Percentiles rank a stretch among this genome's conserved stretches.
Conservation (phyloP, 2,113 vertebrate genomes). For the Nothobranchius kuhntae region DNA sequence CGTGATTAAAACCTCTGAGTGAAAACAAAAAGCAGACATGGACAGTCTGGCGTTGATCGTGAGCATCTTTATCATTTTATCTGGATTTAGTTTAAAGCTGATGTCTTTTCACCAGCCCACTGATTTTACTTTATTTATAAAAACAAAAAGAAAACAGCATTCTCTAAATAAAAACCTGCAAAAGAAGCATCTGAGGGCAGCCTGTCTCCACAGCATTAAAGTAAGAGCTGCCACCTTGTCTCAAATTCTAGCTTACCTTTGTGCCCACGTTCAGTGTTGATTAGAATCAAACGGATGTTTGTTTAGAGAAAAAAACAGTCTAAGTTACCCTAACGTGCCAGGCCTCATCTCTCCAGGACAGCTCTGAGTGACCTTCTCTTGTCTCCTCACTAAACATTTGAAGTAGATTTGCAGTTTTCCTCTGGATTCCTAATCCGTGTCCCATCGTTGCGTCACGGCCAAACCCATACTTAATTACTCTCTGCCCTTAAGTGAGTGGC, state of each 20-base stretch:
- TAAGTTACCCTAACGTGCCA: too few species aligned
- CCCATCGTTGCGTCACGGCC: slow-evolving; percentile 13
- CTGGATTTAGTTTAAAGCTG: too few species aligned
- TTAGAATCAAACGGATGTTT: slow-evolving; percentile 38
- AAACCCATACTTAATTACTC: slow-evolving; percentile 10
- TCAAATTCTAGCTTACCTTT: slow-evolving; percentile 13
- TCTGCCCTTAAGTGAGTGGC: slow-evolving; percentile 11
- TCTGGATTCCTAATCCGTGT: slow-evolving; percentile 37
- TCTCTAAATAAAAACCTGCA: slow-evolving; percentile 14
- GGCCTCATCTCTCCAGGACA: too few species aligned
- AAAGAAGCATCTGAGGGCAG: too few species aligned
- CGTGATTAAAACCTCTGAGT: slow-evolving; percentile 26
- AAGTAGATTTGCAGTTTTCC: slow-evolving; percentile 16
- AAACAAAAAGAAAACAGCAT: slow-evolving; percentile 22
- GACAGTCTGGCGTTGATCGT: slow-evolving; percentile 25
- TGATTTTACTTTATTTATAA: too few species aligned
- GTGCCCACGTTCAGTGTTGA: slow-evolving; percentile 10
- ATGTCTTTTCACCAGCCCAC: too few species aligned
- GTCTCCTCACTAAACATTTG: not conserved
- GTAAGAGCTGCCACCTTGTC: not conserved
- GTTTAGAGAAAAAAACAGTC: not conserved
- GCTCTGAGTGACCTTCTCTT: not conserved
- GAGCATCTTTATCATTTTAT: not conserved
- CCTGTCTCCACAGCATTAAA: not conserved
- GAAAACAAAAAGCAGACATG: slow-evolving; percentile 43